These are phyloP conservation scores for Neomicropteryx cornuta DNA, from an alignment of 1,140 invertebrate genomes.

Conservation along the genomic window DNA sequence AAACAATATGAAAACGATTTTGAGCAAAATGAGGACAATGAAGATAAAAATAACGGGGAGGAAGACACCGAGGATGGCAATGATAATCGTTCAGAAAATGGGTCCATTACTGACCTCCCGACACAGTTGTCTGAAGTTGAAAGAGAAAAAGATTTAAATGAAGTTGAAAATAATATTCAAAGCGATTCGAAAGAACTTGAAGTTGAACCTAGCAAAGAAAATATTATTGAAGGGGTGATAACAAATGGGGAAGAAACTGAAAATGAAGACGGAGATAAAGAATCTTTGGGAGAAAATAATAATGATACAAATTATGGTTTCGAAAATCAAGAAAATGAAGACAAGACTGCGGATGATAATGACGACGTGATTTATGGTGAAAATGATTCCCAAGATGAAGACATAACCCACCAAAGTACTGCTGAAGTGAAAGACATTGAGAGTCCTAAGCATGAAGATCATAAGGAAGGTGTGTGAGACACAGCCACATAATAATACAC, in stretches of 20 bases:
- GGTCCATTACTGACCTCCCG: too few species aligned
- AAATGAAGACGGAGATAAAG: slow-evolving; percentile 21
- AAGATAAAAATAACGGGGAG: slow-evolving; percentile 11
- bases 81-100: slow-evolving; percentile 8
- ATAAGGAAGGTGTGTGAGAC: slow-evolving; percentile 6
- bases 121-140: slow-evolving; percentile 9
- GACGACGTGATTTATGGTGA: slow-evolving; percentile 33
- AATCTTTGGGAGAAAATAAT: too few species aligned
- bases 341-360: slow-evolving; percentile 30
- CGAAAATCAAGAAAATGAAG: slow-evolving; percentile 16
- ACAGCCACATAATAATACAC: slow-evolving; percentile 6
- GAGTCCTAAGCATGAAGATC: slow-evolving; percentile 27
- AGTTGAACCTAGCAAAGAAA: slow-evolving; percentile 9
- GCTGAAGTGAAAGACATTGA: slow-evolving; percentile 27
- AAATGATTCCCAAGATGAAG: slow-evolving; percentile 30
- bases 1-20: slow-evolving; percentile 3
- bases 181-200: slow-evolving; percentile 9
- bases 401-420: slow-evolving; percentile 25
- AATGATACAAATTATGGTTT: too few species aligned
- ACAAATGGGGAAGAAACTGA: slow-evolving; percentile 14
- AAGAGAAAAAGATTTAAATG: slow-evolving; percentile 17
- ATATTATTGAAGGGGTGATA: slow-evolving; percentile 4
- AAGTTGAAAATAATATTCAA: slow-evolving; percentile 19
- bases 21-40: slow-evolving; percentile 8
- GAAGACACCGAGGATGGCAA: slow-evolving; percentile 8